Percentiles rank a stretch among this genome's conserved stretches.
Evolutionary conservation across 2,797 vertebrate species (phyloP).

Genomic region (Sebastes goodei): DNA sequence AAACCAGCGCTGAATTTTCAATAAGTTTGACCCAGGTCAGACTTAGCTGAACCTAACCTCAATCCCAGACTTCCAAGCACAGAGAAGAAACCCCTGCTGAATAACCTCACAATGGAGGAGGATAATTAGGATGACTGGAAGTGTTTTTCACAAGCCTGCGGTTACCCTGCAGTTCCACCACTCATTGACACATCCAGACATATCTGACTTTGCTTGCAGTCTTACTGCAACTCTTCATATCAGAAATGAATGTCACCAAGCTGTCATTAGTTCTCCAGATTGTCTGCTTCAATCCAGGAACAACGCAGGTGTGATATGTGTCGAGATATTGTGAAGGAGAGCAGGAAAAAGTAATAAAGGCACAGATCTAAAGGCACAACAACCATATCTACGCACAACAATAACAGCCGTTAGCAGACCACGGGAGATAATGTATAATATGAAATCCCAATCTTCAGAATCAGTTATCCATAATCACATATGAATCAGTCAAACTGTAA

Average conservation of each 20-base stretch:
- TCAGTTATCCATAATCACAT: not conserved
- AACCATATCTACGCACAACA: not conserved
- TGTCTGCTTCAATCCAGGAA: not conserved
- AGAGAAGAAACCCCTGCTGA: conserved; percentile 21
- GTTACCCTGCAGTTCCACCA: conserved; percentile 14
- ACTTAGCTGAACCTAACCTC: conserved; percentile 48
- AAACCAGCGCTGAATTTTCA: conserved; percentile 36
- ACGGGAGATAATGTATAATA: not conserved
- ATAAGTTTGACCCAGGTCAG: conserved; percentile 55
- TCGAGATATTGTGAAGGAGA: not conserved
- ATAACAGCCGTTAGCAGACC: not conserved
- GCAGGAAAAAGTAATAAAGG: not conserved
- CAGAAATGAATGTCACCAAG: conserved; percentile 25
- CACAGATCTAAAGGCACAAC: not conserved
- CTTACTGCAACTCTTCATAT: conserved; percentile 28
- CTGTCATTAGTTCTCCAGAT: not conserved
- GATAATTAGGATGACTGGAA: conserved; percentile 48
- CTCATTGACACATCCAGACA: conserved; percentile 22
- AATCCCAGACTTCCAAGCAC: conserved; percentile 36
- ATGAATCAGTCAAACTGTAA: not conserved
- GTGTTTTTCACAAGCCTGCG: conserved; percentile 29
- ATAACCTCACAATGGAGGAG: conserved; percentile 19
- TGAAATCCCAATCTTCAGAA: not conserved
- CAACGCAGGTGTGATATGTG: conserved; percentile 13
- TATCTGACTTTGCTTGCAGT: conserved; percentile 37